Evolutionary conservation across 2,888 invertebrate genomes (phyloP), one percentile per base, ranked within the genome.

Genomic region (Heliconius cydno): DNA sequence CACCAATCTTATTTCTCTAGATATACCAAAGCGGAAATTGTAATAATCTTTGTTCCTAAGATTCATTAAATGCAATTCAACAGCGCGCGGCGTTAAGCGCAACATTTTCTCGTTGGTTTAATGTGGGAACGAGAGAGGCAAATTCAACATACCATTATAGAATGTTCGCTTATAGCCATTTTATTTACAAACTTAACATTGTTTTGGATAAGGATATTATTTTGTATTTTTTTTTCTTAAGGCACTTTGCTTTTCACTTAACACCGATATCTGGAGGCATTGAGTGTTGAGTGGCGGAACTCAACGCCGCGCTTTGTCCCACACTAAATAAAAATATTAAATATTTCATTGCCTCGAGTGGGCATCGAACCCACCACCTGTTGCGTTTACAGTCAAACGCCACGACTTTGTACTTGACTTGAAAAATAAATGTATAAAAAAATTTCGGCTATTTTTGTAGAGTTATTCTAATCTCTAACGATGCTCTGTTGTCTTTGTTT

Each of bases 61-160:
- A 73, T 60, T 73, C 73, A 34, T 60, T 60, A 38, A 73, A 73
- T 60, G 73, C 73, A 38, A 60, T 73, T 73, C 60, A 60, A 73
- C n/a, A 12, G 57, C n/a, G 22, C n/a, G 6, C n/a, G 34, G n/a
- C 22, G 34, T 30, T 30, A 25, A 60, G 3, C 30, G 41, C 70
- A 25, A 28, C 25, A 25, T 46, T 70, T 41, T 25, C 19, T 38
- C 13, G 22, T 1, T 57, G 13, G 57, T 73, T 73, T 57, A 57
- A 60, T 34, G n/a, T 13, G 72, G 0, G 34, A 60, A 38, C 57
- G 60, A 73, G 25, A 70, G 25, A 70, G n/a, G 57, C 22, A 57
- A 57, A 57, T 57, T 57, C 13, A 57, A 34, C n/a, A 57, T 6
- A n/a, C n/a, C 6, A 41, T 41, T 41, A 13, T 68, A 41, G 15